Conservation (phyloP, 2,113 vertebrate species). For the Hemiscyllium ocellatum region DNA sequence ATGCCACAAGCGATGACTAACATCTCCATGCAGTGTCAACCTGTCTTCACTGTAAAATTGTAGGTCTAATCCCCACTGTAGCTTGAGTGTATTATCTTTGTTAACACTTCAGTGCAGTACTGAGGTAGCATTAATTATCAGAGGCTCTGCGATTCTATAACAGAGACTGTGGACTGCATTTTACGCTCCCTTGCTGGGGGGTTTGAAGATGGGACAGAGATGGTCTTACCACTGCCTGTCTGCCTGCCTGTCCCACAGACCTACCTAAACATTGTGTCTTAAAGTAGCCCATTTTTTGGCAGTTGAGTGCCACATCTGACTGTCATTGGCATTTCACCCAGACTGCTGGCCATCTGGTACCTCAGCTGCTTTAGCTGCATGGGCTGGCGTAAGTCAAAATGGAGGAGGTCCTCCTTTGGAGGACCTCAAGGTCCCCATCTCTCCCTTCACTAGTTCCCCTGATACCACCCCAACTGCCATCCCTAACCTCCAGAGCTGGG, state of each 20-base stretch:
- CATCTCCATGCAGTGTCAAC: neutral
- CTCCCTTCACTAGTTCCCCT: too few relatives aligned
- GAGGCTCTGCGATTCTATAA: neutral
- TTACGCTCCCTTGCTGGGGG: neutral
- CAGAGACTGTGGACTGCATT: neutral
- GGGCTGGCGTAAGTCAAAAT: too few relatives aligned
- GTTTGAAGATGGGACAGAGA: neutral
- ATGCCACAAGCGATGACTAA: neutral
- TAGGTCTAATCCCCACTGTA: neutral
- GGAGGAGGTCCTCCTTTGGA: too few relatives aligned
- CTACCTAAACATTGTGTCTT: neutral
- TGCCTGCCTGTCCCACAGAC: neutral
- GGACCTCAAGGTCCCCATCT: too few relatives aligned
- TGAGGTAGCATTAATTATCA: neutral
- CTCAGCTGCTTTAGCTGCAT: too few relatives aligned
- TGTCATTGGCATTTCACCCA: too few relatives aligned
- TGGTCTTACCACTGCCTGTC: too few relatives aligned
- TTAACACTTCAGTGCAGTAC: neutral
- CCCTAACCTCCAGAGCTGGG: too few relatives aligned
- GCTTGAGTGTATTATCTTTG: neutral
- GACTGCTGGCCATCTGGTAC: too few relatives aligned
- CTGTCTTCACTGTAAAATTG: neutral
- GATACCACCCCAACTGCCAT: too few relatives aligned
- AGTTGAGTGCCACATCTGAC: neutral
- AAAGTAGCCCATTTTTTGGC: neutral